phyloP scores from a whole-genome alignment of 1,140 invertebrate genomes.

The Psilanteris sp. region DNA sequence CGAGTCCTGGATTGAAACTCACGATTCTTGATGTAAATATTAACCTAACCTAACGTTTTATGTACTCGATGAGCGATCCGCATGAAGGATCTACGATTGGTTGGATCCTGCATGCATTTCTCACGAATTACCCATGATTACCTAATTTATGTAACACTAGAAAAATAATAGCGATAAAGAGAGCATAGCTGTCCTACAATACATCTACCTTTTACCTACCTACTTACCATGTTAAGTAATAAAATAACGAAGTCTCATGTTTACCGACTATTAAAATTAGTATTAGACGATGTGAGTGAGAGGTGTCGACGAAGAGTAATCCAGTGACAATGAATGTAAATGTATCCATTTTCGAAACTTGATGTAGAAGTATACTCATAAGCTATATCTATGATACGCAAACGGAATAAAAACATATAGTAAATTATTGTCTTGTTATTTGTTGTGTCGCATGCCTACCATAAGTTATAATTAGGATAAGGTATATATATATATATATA shows the following conservation, averaged over 20 bases:
- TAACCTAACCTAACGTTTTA: conserved; percentile 72
- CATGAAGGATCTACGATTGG: conserved; percentile 48
- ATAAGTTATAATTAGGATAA: no score
- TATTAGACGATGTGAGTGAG: conserved; percentile 72
- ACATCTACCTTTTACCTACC: conserved; percentile 71
- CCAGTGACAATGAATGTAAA: conserved; percentile 81
- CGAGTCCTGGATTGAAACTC: conserved; percentile 70
- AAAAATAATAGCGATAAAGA: conserved; percentile 72
- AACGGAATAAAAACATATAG: conserved; percentile 80
- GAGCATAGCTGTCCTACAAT: conserved; percentile 79
- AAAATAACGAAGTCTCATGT: conserved; percentile 76
- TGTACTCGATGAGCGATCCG: conserved; percentile 49
- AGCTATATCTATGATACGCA: conserved; percentile 81
- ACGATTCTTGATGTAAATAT: conserved; percentile 79
- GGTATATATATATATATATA: no score
- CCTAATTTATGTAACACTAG: conserved; percentile 79
- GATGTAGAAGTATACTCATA: conserved; percentile 81
- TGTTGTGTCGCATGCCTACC: conserved; percentile 9
- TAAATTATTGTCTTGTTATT: conserved; percentile 70
- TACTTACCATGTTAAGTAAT: conserved; percentile 76
- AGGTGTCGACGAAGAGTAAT: conserved; percentile 74
- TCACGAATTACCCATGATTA: conserved; percentile 68
- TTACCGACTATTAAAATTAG: conserved; percentile 78
- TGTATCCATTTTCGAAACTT: conserved; percentile 81
- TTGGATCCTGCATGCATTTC: conserved; percentile 55